Evolutionary conservation across 2,888 invertebrate species (phyloP), one percentile per base, ranked within the genome.

Genomic region (Branchellion lobata): DNA sequence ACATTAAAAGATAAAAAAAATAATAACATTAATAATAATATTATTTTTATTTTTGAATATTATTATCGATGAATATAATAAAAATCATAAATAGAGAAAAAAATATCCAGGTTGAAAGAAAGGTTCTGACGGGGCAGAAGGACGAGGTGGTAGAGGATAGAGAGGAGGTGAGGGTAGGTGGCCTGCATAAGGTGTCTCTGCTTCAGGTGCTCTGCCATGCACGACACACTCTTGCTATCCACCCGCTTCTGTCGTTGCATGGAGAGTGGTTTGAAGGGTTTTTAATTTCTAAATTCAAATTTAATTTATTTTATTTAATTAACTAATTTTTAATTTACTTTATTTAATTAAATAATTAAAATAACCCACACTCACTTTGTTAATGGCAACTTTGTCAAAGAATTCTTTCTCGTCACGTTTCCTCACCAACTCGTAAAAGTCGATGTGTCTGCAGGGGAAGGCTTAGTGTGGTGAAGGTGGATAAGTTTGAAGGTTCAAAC

Each of bases 381-480:
- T 89, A 86, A 92, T 91, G 86, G 95, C 94, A 89, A 94, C 95
- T 84, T 94, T 92, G 82, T 95, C 90, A 2, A 95, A 93, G 81
- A 98, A 88, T 86, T 96, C 95, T 85, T 94, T 93, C 87, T 98
- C 98, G 88, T 98, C 98, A 88, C 97, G 96, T 85, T 93, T 93
- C 71, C 97, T 91, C 31, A 96, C 93, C 95, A 97, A 96, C 89
- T 98, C 98, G 89, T 98, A 98, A 89, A 98, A 95, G 87, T 98
- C 97, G 88, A 98, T 91, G 91, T 98, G 98, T 84, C 96, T 90
- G 86, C 36, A n/a, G n/a, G n/a, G n/a, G n/a, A n/a, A n/a, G n/a
- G n/a, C n/a, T n/a, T n/a, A n/a, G n/a, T n/a, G n/a, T n/a, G n/a
- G 36, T 47, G 31, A 27, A 65, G 5, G 24, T 27, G n/a, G 27